Conservation (phyloP, 1,140 invertebrate species). For the Sminthurinus signatus region DNA sequence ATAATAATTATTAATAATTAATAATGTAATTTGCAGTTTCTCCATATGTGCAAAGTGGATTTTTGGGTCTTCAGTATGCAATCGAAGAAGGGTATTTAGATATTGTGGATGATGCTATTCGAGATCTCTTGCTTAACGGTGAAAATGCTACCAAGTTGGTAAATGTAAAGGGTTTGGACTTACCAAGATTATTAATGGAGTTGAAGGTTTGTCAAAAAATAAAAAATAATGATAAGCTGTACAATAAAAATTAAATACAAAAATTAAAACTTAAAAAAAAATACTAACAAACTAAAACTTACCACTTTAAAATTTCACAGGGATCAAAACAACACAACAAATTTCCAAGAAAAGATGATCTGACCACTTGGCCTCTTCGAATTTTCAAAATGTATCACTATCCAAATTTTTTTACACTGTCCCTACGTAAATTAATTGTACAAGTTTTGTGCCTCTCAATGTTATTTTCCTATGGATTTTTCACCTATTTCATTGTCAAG, state of each 20-base stretch:
- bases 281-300: too few relatives aligned
- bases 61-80: slow-evolving; percentile 23
- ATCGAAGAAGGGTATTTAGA: slow-evolving; percentile 10
- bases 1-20: not conserved
- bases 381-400: slow-evolving; percentile 14
- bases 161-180: too few relatives aligned
- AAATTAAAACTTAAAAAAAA: too few relatives aligned
- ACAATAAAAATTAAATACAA: too few relatives aligned
- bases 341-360: too few relatives aligned
- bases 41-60: slow-evolving; percentile 23
- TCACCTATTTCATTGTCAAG: slow-evolving; percentile 22
- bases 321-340: too few relatives aligned
- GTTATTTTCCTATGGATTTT: slow-evolving; percentile 17
- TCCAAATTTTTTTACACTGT: slow-evolving; percentile 16
- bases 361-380: slow-evolving; percentile 2
- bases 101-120: not conserved
- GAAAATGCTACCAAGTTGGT: not conserved
- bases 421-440: not conserved
- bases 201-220: too few relatives aligned
- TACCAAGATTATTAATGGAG: too few relatives aligned
- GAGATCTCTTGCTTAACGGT: not conserved
- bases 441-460: not conserved
- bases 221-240: too few relatives aligned
- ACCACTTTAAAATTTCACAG: too few relatives aligned
- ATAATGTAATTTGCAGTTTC: slow-evolving; percentile 10